Evolutionary conservation across 2,797 vertebrate species (phyloP).

Genomic region (Trachops cirrhosus): DNA sequence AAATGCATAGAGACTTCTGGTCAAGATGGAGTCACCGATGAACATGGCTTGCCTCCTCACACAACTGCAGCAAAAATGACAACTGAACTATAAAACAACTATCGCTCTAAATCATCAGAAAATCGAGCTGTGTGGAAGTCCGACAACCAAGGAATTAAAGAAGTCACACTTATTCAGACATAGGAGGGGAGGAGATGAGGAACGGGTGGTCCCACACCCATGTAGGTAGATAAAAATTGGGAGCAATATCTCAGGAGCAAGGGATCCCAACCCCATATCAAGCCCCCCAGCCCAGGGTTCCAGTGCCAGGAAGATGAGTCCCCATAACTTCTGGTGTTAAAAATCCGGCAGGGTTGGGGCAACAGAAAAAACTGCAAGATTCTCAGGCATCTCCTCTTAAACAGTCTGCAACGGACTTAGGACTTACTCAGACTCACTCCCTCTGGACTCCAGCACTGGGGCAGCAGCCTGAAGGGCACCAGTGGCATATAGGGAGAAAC

Average conservation of each 20-base stretch:
- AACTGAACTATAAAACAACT: not conserved
- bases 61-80: not conserved
- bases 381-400: not conserved
- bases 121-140: not conserved
- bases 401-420: not conserved
- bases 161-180: not conserved
- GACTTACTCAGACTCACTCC: not conserved
- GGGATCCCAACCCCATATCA: not conserved
- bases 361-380: not conserved
- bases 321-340: not conserved
- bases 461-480: not conserved
- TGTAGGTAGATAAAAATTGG: not conserved
- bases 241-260: not conserved
- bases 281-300: not conserved
- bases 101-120: not conserved
- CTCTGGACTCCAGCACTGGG: not conserved
- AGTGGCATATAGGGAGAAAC: not conserved
- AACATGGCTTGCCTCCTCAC: not conserved
- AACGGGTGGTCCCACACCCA: too few relatives aligned
- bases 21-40: not conserved
- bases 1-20: not conserved
- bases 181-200: not conserved
- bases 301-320: not conserved
- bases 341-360: not conserved
- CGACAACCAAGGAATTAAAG: not conserved